These are phyloP conservation scores for Drosophila mulleri DNA, from an alignment of 2,888 invertebrate species.

Conservation along the genomic window DNA sequence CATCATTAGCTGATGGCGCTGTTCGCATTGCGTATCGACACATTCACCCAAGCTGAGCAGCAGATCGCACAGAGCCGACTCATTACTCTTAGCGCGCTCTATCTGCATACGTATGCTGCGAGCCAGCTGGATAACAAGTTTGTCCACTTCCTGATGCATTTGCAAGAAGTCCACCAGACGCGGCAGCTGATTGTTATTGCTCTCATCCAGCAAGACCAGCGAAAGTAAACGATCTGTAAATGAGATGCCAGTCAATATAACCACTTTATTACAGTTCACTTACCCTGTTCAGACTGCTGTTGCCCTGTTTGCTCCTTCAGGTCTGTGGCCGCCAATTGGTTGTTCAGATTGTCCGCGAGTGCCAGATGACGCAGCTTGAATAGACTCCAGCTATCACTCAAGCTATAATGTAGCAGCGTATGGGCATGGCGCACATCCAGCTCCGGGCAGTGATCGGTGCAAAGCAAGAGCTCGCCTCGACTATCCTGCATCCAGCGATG, in stretches of 20 bases:
- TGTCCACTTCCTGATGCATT: conserved; percentile 51
- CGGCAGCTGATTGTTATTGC: conserved; percentile 54
- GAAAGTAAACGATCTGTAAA: conserved; percentile 36
- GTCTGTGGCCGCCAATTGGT: conserved; percentile 20
- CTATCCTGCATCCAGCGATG: conserved; percentile 37
- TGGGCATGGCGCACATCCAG: conserved; percentile 54
- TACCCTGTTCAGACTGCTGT: conserved; percentile 2
- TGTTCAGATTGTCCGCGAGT: conserved; percentile 42
- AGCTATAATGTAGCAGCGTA: conserved; percentile 54
- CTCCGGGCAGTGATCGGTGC: conserved; percentile 68
- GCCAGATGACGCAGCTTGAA: conserved; percentile 58
- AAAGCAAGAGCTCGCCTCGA: conserved; percentile 41
- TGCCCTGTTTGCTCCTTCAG: neutral
- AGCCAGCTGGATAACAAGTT: conserved; percentile 33
- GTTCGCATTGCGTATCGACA: conserved; percentile 26
- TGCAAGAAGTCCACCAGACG: conserved; percentile 61
- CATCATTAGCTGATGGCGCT: conserved; percentile 46
- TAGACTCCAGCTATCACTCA: conserved; percentile 58
- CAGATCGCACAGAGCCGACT: conserved; percentile 39
- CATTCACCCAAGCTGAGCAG: conserved; percentile 51
- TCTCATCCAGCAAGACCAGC: conserved; percentile 52
- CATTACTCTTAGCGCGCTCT: conserved; percentile 8
- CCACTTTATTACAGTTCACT: neutral
- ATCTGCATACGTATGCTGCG: conserved; percentile 40
- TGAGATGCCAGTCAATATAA: neutral